phyloP scores from a whole-genome alignment of 2,888 invertebrate species.

The Orthosia gracilis region DNA sequence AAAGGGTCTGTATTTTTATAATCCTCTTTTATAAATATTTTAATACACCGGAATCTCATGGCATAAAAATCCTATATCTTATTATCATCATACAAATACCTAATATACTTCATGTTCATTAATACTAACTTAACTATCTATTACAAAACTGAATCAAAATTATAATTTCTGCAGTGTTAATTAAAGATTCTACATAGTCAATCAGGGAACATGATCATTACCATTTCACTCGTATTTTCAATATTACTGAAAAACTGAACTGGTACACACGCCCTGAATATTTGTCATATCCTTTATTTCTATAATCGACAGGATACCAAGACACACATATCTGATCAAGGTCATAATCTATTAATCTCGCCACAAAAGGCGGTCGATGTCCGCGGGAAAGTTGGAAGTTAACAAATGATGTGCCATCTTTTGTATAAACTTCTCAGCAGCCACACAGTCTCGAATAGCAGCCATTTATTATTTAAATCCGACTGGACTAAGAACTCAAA shows the following conservation, averaged over 20 bases:
- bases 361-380: conserved; percentile 71
- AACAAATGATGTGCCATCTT: conserved; percentile 77
- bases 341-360: conserved; percentile 79
- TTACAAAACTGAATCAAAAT: no score
- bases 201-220: no score
- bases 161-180: no score
- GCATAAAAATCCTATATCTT: no score
- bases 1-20: no score
- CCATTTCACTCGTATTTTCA: not conserved
- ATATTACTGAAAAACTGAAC: not conserved
- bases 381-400: conserved; percentile 71
- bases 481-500: conserved; percentile 80
- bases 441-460: conserved; percentile 69
- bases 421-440: conserved; percentile 62
- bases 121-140: no score
- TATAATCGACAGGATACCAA: conserved; percentile 61
- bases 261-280: conserved; percentile 1
- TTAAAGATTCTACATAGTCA: no score
- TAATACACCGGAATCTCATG: no score
- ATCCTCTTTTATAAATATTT: not conserved
- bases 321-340: conserved; percentile 67
- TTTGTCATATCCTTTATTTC: conserved; percentile 63
- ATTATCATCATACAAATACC: no score
- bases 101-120: no score
- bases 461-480: conserved; percentile 85